Conservation (phyloP, 2,113 vertebrate genomes). For the Silurus meridionalis region DNA sequence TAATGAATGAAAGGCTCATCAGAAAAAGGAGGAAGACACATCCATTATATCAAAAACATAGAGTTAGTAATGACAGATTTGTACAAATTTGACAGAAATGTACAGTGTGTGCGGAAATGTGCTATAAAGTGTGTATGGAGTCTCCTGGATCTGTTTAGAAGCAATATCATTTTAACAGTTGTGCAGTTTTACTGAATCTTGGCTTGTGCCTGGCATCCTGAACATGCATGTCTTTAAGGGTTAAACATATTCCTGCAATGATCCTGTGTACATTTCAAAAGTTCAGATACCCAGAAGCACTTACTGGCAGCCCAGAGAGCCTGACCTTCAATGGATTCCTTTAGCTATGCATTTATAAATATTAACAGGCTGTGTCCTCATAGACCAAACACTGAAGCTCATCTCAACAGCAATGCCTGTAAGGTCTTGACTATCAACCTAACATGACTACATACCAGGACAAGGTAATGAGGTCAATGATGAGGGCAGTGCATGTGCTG, state of each 20-base stretch:
- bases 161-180: background rate
- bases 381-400: conserved; percentile 30
- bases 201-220: background rate
- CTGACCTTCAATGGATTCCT: conserved; percentile 44
- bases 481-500: background rate
- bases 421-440: conserved; percentile 33
- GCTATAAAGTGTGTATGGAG: background rate
- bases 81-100: background rate
- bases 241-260: background rate
- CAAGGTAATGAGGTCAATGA: conserved; percentile 14
- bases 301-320: conserved; percentile 2
- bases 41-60: background rate
- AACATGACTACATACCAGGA: conserved; percentile 32
- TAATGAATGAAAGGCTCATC: background rate
- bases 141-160: background rate
- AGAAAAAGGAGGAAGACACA: background rate
- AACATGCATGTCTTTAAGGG: background rate
- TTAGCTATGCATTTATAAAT: conserved; percentile 37
- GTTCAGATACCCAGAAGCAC: conserved; percentile 32
- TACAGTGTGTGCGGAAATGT: background rate
- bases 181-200: background rate
- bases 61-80: no score
- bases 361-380: conserved; percentile 32
- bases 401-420: conserved; percentile 21
- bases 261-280: conserved; percentile 3